Evolutionary conservation across 2,888 invertebrate genomes (phyloP).

Genomic region (Luperina testacea): DNA sequence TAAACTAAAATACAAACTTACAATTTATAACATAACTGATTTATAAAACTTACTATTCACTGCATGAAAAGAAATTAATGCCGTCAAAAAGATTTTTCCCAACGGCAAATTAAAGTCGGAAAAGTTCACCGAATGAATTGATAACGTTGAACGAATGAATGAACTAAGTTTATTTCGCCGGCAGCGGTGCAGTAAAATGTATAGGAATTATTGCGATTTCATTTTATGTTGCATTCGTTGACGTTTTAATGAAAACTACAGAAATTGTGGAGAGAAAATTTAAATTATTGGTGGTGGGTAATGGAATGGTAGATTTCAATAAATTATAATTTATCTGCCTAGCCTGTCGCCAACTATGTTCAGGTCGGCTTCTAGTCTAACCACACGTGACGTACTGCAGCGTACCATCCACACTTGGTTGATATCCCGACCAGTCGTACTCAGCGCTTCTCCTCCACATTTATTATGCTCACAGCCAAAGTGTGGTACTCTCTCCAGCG

Average conservation of each 20-base stretch:
- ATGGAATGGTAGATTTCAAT: neutral
- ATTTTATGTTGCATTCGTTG: constrained; percentile 33
- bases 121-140: constrained; percentile 56
- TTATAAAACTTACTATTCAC: constrained; percentile 7
- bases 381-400: neutral
- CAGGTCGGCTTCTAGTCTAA: neutral
- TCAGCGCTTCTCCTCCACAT: too few relatives aligned
- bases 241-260: constrained; percentile 40
- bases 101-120: constrained; percentile 9
- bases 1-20: neutral
- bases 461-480: too few relatives aligned
- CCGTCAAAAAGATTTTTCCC: constrained; percentile 26
- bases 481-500: too few relatives aligned
- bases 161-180: constrained; percentile 52
- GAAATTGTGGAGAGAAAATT: constrained; percentile 25
- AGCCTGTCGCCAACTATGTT: neutral
- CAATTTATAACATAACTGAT: neutral
- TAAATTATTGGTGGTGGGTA: constrained; percentile 5
- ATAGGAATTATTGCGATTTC: constrained; percentile 36
- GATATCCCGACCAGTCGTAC: too few relatives aligned
- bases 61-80: constrained; percentile 30
- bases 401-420: too few relatives aligned
- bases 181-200: constrained; percentile 31
- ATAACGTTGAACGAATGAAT: constrained; percentile 53
- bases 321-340: too few relatives aligned